phyloP scores from a whole-genome alignment of 2,113 vertebrate species.

The Rhinolophus ferrumequinum region DNA sequence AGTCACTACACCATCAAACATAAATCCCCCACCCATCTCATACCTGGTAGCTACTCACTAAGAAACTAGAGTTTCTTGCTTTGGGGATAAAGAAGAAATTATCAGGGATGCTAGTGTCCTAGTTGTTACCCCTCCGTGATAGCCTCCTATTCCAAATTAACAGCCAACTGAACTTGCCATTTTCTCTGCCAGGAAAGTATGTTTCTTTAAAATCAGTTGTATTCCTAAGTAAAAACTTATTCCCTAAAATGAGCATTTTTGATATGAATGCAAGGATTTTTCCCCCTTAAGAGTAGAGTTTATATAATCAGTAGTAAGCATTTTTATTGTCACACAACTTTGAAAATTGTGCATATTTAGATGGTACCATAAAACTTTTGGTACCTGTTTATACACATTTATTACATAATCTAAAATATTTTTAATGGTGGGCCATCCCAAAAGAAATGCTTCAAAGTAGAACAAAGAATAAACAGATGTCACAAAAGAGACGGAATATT shows the following conservation, averaged over 20 bases:
- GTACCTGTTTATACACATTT: neutral
- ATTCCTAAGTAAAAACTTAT: neutral
- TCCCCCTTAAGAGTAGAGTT: neutral
- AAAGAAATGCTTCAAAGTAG: constrained; percentile 26
- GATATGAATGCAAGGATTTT: constrained; percentile 19
- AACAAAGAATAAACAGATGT: neutral
- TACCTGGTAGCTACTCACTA: neutral
- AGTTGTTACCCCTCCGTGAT: neutral
- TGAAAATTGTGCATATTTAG: neutral
- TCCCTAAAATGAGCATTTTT: neutral
- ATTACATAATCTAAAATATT: constrained; percentile 24
- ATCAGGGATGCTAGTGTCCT: neutral
- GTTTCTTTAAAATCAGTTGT: neutral
- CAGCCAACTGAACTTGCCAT: neutral
- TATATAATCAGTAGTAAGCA: neutral
- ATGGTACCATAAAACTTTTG: neutral
- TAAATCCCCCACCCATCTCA: neutral
- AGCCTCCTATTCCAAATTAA: neutral
- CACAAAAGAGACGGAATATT: neutral
- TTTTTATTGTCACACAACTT: neutral
- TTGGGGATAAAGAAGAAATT: constrained; percentile 15
- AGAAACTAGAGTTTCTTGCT: neutral
- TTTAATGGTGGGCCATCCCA: neutral
- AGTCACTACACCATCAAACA: neutral
- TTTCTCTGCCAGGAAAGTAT: neutral